phyloP scores from a whole-genome alignment of 2,797 vertebrate genomes.

The Coregonus sp. region DNA sequence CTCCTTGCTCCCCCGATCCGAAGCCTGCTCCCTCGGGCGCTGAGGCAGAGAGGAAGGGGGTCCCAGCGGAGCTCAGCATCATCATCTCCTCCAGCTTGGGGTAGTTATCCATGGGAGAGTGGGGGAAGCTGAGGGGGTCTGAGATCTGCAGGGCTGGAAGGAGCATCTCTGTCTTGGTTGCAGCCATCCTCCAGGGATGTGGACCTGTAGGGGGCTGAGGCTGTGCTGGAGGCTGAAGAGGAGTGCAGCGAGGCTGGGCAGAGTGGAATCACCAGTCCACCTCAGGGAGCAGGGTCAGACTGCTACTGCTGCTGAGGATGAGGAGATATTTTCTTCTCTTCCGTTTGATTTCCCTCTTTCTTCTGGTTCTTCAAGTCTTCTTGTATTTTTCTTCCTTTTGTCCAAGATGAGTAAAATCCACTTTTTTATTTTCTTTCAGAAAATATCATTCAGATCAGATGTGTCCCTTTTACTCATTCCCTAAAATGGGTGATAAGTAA shows the following conservation, averaged over 20 bases:
- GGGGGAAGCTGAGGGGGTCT: conserved; percentile 92
- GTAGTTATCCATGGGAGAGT: conserved; percentile 96
- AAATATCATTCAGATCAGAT: conserved; percentile 60
- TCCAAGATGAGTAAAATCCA: conserved; percentile 76
- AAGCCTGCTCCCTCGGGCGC: conserved; percentile 82
- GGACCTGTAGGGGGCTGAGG: conserved; percentile 4
- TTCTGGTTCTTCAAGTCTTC: conserved; percentile 42
- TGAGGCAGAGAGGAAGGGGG: conserved; percentile 87
- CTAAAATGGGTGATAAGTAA: conserved; percentile 62
- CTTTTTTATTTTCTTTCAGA: conserved; percentile 62
- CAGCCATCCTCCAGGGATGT: conserved; percentile 84
- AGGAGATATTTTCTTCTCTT: conserved; percentile 24
- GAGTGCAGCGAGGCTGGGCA: conserved; percentile 62
- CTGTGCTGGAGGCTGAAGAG: conserved; percentile 14
- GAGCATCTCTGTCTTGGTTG: conserved; percentile 96
- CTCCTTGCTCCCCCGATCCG: conserved; percentile 87
- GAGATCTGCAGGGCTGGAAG: conserved; percentile 94
- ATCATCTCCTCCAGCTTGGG: conserved; percentile 99
- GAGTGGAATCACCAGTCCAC: conserved; percentile 71
- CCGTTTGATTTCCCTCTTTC: conserved; percentile 48
- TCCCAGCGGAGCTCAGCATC: conserved; percentile 87
- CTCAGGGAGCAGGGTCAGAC: conserved; percentile 66
- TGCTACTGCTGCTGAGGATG: conserved; percentile 58
- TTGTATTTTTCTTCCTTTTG: conserved; percentile 44
- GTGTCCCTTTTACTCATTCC: conserved; percentile 74